These are phyloP conservation scores for Spodoptera littoralis DNA, from an alignment of 2,888 invertebrate species.

Conservation along the genomic window DNA sequence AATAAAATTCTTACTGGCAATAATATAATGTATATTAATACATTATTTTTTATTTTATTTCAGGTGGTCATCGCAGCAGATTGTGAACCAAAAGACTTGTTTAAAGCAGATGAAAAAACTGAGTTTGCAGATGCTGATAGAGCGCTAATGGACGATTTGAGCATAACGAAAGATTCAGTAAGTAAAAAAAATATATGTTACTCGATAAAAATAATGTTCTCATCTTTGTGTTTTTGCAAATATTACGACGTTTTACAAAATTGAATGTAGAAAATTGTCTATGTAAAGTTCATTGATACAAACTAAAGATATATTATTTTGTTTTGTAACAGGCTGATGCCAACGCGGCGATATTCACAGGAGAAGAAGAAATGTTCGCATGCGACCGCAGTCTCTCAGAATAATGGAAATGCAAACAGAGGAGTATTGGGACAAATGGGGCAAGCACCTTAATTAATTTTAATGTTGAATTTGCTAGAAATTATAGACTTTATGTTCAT, in stretches of 20 bases:
- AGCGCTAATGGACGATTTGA: constrained; percentile 98
- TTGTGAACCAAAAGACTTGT: constrained; percentile 92
- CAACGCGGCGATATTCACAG: constrained; percentile 97
- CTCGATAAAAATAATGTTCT: background rate
- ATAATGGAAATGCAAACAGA: constrained; percentile 98
- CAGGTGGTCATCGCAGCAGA: constrained; percentile 96
- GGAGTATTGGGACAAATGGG: constrained; percentile 97
- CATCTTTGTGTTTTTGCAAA: background rate
- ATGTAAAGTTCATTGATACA: background rate
- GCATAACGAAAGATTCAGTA: constrained; percentile 93
- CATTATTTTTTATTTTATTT: constrained; percentile 30
- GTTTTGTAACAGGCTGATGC: constrained; percentile 90
- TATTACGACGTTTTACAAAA: no score
- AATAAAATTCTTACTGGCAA: constrained; percentile 2
- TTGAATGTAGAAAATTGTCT: no score
- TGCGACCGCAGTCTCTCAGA: constrained; percentile 98
- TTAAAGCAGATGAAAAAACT: constrained; percentile 86
- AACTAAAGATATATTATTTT: constrained; percentile 6
- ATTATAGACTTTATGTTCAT: constrained; percentile 31
- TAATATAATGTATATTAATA: background rate
- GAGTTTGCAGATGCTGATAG: constrained; percentile 93
- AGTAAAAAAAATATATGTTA: constrained; percentile 60
- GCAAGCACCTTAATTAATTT: constrained; percentile 78
- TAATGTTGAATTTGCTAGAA: constrained; percentile 7
- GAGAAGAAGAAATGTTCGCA: constrained; percentile 99